Conservation (phyloP, 2,797 vertebrate genomes). For the Hippopotamyrus pictus region DNA sequence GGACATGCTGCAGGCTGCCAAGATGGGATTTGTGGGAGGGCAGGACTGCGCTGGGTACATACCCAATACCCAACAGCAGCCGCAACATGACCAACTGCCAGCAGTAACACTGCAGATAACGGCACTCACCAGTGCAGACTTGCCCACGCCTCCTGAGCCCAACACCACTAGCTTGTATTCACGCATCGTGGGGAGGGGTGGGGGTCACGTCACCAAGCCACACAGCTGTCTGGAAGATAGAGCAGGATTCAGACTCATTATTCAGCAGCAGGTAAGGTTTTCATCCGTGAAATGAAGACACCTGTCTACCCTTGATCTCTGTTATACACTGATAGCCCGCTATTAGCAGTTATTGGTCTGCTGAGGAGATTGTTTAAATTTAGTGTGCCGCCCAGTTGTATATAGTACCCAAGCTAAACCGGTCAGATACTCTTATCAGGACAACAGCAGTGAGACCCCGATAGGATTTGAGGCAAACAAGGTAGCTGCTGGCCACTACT, state of each 20-base stretch:
- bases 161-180: slow-evolving; percentile 99
- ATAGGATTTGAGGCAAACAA: neutral
- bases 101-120: neutral
- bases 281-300: neutral
- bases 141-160: slow-evolving; percentile 98
- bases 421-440: neutral
- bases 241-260: neutral
- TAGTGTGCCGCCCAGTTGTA: neutral
- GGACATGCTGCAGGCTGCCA: neutral
- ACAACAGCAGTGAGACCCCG: neutral
- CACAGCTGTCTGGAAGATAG: slow-evolving; percentile 63
- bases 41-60: neutral
- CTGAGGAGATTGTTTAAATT: neutral
- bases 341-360: neutral
- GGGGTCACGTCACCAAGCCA: slow-evolving; percentile 73
- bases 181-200: slow-evolving; percentile 76
- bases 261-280: neutral
- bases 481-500: neutral
- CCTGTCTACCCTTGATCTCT: neutral
- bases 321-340: neutral
- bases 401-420: neutral
- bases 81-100: neutral
- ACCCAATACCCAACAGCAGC: neutral
- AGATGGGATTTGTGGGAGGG: neutral
- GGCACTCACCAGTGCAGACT: slow-evolving; percentile 94